Base-by-base conservation (phyloP, 2,113 vertebrate genomes). In the Alethe diademata region DNA sequence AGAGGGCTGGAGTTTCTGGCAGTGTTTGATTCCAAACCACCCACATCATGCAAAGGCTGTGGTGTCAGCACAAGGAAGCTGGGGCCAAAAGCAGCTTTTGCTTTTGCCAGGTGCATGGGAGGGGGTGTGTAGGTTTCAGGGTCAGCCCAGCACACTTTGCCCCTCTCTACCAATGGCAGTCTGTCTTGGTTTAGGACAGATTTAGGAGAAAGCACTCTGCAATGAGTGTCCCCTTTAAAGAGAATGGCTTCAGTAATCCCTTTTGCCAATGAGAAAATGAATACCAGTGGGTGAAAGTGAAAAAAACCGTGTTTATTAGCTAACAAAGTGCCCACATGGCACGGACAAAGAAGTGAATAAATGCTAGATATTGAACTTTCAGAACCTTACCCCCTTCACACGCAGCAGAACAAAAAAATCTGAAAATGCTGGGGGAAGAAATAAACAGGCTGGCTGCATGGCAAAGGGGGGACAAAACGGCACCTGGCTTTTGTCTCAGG, bases 1-100 rank as follows among this genome's bases (percentile, higher is more conserved):
- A 24, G 36, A 48, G 53, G 17, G 45, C 26, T 67, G 53, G 43
- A 43, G 17, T 58, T 58, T 76, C 31, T 76, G 45, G 62, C 26
- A 5, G 11, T 58, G 36, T 36, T 31, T 26, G 31, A 26, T 76
- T 58, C 53, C 14, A 8, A 26, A 31, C 14, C 35, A 22, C 11
- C 11, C 43, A 36, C 1, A 2, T 51, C 25, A 17, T 1, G 18
- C 20, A 0, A 0, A 13, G 25, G 36, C 31, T 2, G 0, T 66
- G 71, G 20, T 66, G 31, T 26, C 17, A 26, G 53, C 61, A 57
- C 0, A 0, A 67, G 61, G 51, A 35, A 42, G 10, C 24, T 0
- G 3, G 11, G 19, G 16, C 25, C 2, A 1, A 17, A 66, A 43
- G 13, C 14, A 85, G 50, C 14, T 51, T 67, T 50, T 51, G 26